Conservation (phyloP, 2,888 invertebrate species). For the Drosophila vallismaia region DNA sequence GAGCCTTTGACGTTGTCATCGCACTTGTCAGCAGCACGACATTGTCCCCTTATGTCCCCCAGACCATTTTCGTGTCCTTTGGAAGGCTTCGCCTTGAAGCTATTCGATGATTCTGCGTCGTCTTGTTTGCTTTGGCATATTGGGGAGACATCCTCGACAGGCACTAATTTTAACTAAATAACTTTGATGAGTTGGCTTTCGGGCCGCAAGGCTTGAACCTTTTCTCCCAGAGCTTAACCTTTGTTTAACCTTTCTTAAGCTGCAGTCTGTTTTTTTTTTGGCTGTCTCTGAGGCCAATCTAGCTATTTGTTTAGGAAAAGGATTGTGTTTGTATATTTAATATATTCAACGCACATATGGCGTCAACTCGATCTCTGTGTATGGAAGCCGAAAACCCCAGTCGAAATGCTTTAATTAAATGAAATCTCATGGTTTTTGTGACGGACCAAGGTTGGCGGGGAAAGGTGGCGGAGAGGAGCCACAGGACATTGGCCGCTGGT, state of each 20-base stretch:
- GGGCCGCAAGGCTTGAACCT: conserved; percentile 29
- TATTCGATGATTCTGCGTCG: conserved; percentile 41
- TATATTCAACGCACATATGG: conserved; percentile 77
- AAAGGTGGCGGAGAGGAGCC: neutral
- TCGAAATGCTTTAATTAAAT: conserved; percentile 74
- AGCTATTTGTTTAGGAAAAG: conserved; percentile 61
- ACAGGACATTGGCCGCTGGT: conserved; percentile 68
- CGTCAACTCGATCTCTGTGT: conserved; percentile 42
- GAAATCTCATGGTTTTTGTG: conserved; percentile 76
- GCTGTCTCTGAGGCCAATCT: conserved; percentile 30
- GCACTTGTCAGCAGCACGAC: conserved; percentile 70
- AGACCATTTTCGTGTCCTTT: conserved; percentile 56
- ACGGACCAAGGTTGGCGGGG: conserved; percentile 24
- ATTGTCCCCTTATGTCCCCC: conserved; percentile 37
- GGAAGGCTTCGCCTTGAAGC: conserved; percentile 42
- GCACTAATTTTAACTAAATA: conserved; percentile 76
- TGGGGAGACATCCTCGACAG: conserved; percentile 73
- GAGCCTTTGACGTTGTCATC: conserved; percentile 65
- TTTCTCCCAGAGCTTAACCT: conserved; percentile 62
- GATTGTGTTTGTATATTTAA: conserved; percentile 65
- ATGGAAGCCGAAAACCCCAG: conserved; percentile 54
- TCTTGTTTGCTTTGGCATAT: conserved; percentile 70
- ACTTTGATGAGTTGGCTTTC: conserved; percentile 69
- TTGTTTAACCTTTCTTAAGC: conserved; percentile 68
- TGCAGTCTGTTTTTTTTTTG: neutral